Percentiles rank a stretch among this genome's conserved stretches.
Evolutionary conservation across 2,888 invertebrate genomes (phyloP).

Genomic region (Noctua janthina): DNA sequence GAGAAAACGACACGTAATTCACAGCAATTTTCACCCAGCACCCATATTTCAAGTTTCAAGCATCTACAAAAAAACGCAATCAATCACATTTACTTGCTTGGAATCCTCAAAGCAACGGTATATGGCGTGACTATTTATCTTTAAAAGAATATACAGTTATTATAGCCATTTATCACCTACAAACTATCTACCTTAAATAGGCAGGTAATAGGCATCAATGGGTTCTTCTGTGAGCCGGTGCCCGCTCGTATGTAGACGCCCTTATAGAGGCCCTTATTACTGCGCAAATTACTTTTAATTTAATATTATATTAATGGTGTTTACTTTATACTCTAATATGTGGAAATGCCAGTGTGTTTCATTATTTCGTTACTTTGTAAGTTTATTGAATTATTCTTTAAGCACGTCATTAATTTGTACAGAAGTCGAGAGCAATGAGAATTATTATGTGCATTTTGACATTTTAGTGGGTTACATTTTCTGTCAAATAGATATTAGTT

Average conservation of each 20-base stretch:
- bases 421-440: too few species aligned
- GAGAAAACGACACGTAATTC: constrained; percentile 25
- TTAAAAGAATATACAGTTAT: constrained; percentile 65
- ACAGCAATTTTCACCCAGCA: constrained; percentile 43
- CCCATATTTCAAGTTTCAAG: constrained; percentile 37
- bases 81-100: constrained; percentile 41
- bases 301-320: constrained; percentile 30
- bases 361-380: not conserved
- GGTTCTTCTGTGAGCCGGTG: constrained; percentile 32
- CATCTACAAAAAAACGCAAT: constrained; percentile 26
- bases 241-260: constrained; percentile 30
- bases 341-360: not conserved
- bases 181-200: constrained; percentile 63
- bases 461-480: not conserved
- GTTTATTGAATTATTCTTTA: not conserved
- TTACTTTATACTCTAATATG: constrained; percentile 18
- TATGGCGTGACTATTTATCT: constrained; percentile 52
- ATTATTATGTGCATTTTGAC: not conserved
- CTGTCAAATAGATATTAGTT: not conserved
- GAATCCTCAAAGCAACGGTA: constrained; percentile 37
- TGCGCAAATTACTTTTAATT: constrained; percentile 42
- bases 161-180: constrained; percentile 59
- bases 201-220: constrained; percentile 49
- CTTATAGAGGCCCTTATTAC: constrained; percentile 52
- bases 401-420: not conserved